Base-by-base conservation (phyloP, 2,797 vertebrate species). In the Microchirus variegatus region DNA sequence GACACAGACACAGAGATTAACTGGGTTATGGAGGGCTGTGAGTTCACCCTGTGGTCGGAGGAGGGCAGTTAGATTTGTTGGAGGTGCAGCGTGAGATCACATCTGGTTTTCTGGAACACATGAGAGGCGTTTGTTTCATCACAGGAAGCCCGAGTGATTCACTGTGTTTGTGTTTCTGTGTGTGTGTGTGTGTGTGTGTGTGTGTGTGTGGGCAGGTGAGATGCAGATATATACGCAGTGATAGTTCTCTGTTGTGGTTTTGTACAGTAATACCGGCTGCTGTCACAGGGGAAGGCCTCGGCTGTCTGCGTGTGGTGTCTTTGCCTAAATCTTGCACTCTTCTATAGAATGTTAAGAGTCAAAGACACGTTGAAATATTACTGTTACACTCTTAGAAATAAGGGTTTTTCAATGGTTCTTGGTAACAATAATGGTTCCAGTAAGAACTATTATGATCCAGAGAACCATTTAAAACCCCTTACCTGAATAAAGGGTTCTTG, bases 91-190 rank as follows among this genome's bases (percentile, higher is more conserved):
- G 3, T 53, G 56, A 7, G 47, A n/a, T 73, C 59, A 40, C 12
- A 19, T 56, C 37, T 8, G 50, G 50, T 7, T 77, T 82, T 80
- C 78, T 77, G 81, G 86, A 88, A 85, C 76, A 82, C 70, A 80
- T 85, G 77, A 74, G 84, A 87, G 81, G 84, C 58, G 82, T 80
- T 73, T 54, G 55, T 81, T 81, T 81, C 48, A 70, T 76, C 66
- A 61, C 17, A 61, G 64, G 66, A 55, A 78, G 62, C 68, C 59
- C 22, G 51, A 71, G 73, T 84, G 84, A 80, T 70, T 85, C 77
- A 80, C 4, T 65, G 48, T 87, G 75, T 81, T 49, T 78, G 67
- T 73, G 50, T 81, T 17, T 63, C 14, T 58, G 60, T 60, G 55
- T 51, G 52, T 67, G 51, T 54, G 42, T 67, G 51, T 54, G 45